These are phyloP conservation scores for Cettia cetti DNA, from an alignment of 2,113 vertebrate species.

Conservation along the genomic window DNA sequence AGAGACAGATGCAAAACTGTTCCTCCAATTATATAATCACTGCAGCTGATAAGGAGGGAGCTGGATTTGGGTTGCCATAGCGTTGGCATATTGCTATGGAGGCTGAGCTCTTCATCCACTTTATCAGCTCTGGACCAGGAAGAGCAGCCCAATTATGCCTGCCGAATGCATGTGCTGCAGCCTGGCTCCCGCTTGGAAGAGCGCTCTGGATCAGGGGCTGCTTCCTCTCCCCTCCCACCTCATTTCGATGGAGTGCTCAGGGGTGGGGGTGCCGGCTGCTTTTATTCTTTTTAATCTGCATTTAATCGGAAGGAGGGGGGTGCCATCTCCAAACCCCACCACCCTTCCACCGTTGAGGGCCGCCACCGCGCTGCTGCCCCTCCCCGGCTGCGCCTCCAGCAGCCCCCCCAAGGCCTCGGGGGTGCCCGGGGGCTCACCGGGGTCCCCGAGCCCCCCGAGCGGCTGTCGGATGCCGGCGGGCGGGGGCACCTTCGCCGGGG, in stretches of 20 bases:
- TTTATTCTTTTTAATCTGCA: background rate
- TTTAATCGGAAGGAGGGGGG: background rate
- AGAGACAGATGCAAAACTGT: slow-evolving; percentile 67
- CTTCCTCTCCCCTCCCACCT: slow-evolving; percentile 29
- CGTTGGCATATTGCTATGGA: slow-evolving; percentile 69
- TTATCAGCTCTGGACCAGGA: slow-evolving; percentile 26
- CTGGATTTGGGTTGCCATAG: slow-evolving; percentile 77
- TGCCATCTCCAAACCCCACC: background rate
- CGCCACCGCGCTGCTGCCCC: background rate
- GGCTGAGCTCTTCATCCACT: slow-evolving; percentile 57
- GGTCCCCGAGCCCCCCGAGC: background rate
- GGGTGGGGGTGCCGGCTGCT: background rate
- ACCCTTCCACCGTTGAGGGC: background rate
- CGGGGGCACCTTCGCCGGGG: background rate
- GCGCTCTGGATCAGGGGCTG: background rate
- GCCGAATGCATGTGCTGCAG: background rate
- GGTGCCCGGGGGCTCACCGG: background rate
- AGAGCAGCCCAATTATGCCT: background rate
- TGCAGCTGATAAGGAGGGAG: slow-evolving; percentile 74
- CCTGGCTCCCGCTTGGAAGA: background rate
- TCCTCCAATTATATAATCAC: slow-evolving; percentile 81
- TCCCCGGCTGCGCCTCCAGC: background rate
- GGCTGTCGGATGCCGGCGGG: background rate
- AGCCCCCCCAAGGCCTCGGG: too few species aligned
- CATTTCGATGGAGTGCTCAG: background rate